Evolutionary conservation across 2,888 invertebrate species (phyloP).

Genomic region (Camptogramma bilineatum): DNA sequence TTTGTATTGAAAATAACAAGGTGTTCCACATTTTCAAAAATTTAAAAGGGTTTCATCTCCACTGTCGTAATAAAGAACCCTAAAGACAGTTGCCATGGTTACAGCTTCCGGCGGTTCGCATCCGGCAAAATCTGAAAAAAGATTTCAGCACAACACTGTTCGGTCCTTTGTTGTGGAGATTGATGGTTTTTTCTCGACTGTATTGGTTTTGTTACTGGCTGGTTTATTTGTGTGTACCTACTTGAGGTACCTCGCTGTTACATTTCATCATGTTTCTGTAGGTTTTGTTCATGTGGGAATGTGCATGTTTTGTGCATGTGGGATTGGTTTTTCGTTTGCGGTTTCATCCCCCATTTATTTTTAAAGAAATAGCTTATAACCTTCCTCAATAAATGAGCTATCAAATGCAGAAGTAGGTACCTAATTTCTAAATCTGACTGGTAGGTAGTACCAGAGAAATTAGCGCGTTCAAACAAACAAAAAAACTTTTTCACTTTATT

Average conservation of each 20-base stretch:
- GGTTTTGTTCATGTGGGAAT: background rate
- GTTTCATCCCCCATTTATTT: no score
- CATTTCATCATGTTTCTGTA: constrained; percentile 17
- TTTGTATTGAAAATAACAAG: no score
- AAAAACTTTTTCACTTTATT: no score
- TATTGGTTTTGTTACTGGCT: constrained; percentile 52
- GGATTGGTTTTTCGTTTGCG: no score
- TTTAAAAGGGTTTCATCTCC: background rate
- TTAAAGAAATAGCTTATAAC: no score
- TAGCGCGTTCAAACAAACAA: no score
- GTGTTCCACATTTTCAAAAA: no score
- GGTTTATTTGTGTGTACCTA: constrained; percentile 25
- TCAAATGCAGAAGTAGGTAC: no score
- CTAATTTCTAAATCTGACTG: no score
- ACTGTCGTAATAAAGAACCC: background rate
- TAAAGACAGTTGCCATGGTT: constrained; percentile 49
- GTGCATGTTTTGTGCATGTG: no score
- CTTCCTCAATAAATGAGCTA: no score
- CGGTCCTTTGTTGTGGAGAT: constrained; percentile 49
- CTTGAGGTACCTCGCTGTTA: background rate
- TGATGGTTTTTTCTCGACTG: constrained; percentile 51
- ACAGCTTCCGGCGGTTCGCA: constrained; percentile 68
- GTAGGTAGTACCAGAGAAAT: no score
- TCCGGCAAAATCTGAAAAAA: constrained; percentile 76
- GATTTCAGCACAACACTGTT: constrained; percentile 60